These are phyloP conservation scores for Masnerella sp. DNA, from an alignment of 2,888 invertebrate genomes.

Conservation along the genomic window DNA sequence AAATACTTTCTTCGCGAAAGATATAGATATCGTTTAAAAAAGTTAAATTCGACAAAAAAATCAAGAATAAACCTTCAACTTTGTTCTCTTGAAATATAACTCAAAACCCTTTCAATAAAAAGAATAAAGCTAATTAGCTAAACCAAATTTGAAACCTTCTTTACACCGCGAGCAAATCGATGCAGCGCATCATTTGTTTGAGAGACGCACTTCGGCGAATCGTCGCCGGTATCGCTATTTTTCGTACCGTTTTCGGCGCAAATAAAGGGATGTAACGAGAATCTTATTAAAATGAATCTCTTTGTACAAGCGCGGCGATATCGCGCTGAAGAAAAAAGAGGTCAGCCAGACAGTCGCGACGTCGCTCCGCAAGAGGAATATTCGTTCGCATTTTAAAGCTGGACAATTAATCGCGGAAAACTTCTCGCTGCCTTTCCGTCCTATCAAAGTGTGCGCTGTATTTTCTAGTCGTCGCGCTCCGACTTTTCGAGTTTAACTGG, in stretches of 20 bases:
- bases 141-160: too few relatives aligned
- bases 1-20: too few relatives aligned
- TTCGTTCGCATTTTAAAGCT: slow-evolving; percentile 64
- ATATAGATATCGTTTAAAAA: too few relatives aligned
- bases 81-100: too few relatives aligned
- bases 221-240: slow-evolving; percentile 21
- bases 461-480: slow-evolving; percentile 64
- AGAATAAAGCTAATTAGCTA: too few relatives aligned
- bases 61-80: too few relatives aligned
- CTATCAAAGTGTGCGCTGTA: slow-evolving; percentile 58
- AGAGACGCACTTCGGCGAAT: slow-evolving; percentile 25
- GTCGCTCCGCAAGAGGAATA: slow-evolving; percentile 47
- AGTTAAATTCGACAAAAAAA: too few relatives aligned
- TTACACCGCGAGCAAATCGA: too few relatives aligned
- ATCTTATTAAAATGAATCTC: slow-evolving; percentile 59
- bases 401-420: slow-evolving; percentile 61
- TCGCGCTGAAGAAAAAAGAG: slow-evolving; percentile 59
- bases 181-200: slow-evolving; percentile 19
- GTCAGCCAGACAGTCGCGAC: slow-evolving; percentile 51
- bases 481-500: slow-evolving; percentile 64
- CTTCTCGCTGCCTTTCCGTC: slow-evolving; percentile 53
- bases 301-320: slow-evolving; percentile 53
- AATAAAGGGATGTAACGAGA: slow-evolving; percentile 51
- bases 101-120: too few relatives aligned
- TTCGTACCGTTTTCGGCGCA: slow-evolving; percentile 19